Conservation (phyloP, 2,797 vertebrate genomes). For the Mormyrus hasselquistii region DNA sequence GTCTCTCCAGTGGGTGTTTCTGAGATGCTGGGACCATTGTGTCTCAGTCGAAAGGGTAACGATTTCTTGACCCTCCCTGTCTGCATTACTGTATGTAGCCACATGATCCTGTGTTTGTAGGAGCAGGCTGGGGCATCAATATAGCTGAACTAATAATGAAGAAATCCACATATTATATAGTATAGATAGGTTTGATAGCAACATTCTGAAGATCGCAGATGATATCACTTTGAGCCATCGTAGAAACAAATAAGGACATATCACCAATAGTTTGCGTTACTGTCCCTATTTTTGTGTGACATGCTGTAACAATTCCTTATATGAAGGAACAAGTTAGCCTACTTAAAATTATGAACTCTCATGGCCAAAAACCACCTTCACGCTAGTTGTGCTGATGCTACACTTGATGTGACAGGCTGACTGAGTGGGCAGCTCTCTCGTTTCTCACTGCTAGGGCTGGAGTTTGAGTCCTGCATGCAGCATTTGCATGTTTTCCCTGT, state of each 20-base stretch:
- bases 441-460: neutral
- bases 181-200: neutral
- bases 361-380: neutral
- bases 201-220: neutral
- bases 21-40: neutral
- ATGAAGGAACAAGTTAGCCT: neutral
- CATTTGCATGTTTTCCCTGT: neutral
- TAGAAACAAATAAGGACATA: neutral
- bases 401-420: neutral
- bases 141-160: neutral
- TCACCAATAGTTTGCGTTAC: neutral
- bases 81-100: neutral
- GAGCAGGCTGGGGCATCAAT: neutral
- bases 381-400: neutral
- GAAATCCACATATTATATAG: neutral
- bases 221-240: neutral
- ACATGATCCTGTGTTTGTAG: neutral
- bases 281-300: neutral
- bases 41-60: neutral
- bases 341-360: neutral
- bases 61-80: neutral
- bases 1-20: neutral
- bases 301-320: neutral
- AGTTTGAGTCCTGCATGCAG: neutral
- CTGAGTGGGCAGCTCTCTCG: neutral